Conservation (phyloP, 2,888 invertebrate species). For the Nomada ferruginata region DNA sequence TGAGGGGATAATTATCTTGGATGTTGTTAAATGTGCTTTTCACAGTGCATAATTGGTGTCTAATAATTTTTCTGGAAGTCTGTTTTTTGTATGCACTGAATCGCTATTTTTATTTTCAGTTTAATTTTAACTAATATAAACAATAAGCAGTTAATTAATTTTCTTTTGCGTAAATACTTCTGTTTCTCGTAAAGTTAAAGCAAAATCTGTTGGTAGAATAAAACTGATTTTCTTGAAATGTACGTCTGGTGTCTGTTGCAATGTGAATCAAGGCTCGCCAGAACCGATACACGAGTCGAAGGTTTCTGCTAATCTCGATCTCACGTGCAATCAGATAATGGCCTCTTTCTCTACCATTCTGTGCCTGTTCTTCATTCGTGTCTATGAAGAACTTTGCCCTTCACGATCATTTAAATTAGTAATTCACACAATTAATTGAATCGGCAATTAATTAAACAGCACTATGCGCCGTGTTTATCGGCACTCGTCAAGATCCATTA, state of each 20-base stretch:
- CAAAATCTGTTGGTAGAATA: neutral
- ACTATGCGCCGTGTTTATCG: slow-evolving; percentile 17
- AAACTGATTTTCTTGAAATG: neutral
- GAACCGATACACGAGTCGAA: neutral
- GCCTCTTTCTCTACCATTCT: neutral
- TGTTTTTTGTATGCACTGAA: no score
- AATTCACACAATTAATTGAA: slow-evolving; percentile 43
- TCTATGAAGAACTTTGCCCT: slow-evolving; percentile 11
- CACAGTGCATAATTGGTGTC: no score
- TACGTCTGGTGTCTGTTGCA: neutral
- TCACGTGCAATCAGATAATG: slow-evolving; percentile 28
- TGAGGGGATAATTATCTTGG: no score
- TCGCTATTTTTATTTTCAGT: no score
- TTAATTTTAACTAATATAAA: no score
- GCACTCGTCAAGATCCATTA: slow-evolving; percentile 19
- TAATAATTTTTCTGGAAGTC: no score
- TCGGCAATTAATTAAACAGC: slow-evolving; percentile 44
- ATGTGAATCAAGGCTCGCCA: neutral
- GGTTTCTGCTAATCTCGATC: slow-evolving; percentile 26
- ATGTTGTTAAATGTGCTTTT: no score
- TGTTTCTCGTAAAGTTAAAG: no score
- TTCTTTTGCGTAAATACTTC: no score
- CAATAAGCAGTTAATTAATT: no score
- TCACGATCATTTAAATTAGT: slow-evolving; percentile 41
- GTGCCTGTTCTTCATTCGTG: neutral